Base-by-base conservation (phyloP, 1,140 invertebrate genomes). In the Papilio polyxenes region DNA sequence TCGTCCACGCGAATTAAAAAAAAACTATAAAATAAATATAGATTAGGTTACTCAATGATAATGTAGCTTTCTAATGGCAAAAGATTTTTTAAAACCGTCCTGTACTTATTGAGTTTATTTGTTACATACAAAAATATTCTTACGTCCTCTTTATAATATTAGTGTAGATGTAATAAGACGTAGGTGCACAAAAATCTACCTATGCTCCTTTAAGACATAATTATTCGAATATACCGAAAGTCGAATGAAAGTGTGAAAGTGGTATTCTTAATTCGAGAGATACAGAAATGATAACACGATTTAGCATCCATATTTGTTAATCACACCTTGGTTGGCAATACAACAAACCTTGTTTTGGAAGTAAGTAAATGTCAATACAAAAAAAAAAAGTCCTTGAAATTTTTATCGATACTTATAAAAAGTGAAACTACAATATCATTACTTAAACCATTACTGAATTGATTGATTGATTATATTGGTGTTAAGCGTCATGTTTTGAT, bases 251-350 rank as follows among this genome's bases (percentile, higher is more conserved):
- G 75, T 77, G 75, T 77, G 75, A 77, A 77, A 77, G 75, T 77
- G 23, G 31, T 53, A 77, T 49, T 51, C 75, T 49, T 53, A 77
- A 77, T 77, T 15, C n/a, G 3, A n/a, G 20, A 48, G 44, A 77
- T 51, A 77, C n/a, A 23, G 31, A 15, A 77, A 15, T 77, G 20
- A 77, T 77, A 77, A 51, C n/a, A 51, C 20, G n/a, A 77, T 51
- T 77, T 77, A 77, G 44, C 75, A 77, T 77, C 44, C 75, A 77
- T 51, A 49, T 77, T 31, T 77, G 75, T 51, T 77, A 77, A 77
- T 77, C 20, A 23, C 48, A 77, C 11, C 10, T 53, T 20, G n/a
- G 31, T 77, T 77, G 31, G 49, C 23, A 77, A 53, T 31, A 23
- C 44, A 77, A 77, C 20, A n/a, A n/a, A 77, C 75, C 44, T 51